These are phyloP conservation scores for Bombus waltoni DNA, from an alignment of 1,140 invertebrate genomes.

Conservation along the genomic window DNA sequence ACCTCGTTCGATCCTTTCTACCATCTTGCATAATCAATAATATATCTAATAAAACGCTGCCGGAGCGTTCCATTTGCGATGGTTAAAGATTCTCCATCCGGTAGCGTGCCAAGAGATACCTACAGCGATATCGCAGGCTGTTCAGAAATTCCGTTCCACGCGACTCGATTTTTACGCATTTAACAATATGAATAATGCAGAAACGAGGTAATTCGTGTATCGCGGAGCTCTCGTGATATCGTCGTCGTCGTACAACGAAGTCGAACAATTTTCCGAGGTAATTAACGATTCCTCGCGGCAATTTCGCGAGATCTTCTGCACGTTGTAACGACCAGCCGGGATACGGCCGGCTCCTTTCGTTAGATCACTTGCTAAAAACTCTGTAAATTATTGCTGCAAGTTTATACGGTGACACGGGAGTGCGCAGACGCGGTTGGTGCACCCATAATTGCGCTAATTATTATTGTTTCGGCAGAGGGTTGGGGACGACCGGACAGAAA, in stretches of 20 bases:
- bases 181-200: conserved; percentile 33
- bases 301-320: conserved; percentile 22
- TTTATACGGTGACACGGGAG: conserved; percentile 53
- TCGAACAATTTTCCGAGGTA: background rate
- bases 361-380: conserved; percentile 59
- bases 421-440: conserved; percentile 39
- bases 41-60: background rate
- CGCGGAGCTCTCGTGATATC: background rate
- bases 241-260: background rate
- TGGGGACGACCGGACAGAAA: conserved; percentile 2
- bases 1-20: background rate
- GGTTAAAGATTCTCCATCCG: too few species aligned
- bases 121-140: background rate
- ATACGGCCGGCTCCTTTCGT: conserved; percentile 21
- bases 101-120: too few species aligned
- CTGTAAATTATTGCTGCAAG: conserved; percentile 67
- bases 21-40: background rate
- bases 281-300: conserved; percentile 21
- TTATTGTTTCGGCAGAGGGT: conserved; percentile 61
- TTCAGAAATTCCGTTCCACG: background rate
- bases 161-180: conserved; percentile 12
- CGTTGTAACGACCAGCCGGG: conserved; percentile 2
- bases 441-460: conserved; percentile 70
- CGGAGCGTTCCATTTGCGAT: background rate
- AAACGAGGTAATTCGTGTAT: conserved; percentile 19